These are phyloP conservation scores for Damaliscus lunatus DNA, from an alignment of 2,113 vertebrate species.

Conservation along the genomic window DNA sequence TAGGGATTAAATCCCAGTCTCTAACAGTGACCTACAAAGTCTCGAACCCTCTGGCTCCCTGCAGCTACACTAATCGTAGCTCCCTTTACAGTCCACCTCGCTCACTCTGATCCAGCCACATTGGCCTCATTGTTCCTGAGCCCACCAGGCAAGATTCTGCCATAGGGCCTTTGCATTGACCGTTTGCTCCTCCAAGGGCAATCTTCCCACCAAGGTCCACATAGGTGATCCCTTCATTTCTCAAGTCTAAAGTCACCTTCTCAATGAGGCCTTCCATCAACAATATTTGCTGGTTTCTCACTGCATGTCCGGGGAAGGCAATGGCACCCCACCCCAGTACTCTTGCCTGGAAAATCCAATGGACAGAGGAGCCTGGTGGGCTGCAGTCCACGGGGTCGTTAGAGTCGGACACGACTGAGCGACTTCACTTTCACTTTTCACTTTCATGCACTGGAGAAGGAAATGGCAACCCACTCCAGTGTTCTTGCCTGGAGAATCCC, in stretches of 20 bases:
- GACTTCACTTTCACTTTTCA: no score
- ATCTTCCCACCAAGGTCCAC: not conserved
- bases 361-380: no score
- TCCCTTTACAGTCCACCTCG: fast-evolving
- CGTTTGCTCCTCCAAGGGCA: not conserved
- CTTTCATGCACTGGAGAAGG: no score
- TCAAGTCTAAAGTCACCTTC: not conserved
- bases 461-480: no score
- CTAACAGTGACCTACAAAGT: fast-evolving
- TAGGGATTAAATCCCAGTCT: not conserved
- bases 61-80: fast-evolving
- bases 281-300: not conserved
- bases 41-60: not conserved
- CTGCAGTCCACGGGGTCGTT: no score
- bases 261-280: not conserved
- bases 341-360: no score
- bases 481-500: no score
- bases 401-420: no score
- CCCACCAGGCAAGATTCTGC: not conserved
- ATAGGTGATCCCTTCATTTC: not conserved
- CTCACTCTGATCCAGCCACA: not conserved
- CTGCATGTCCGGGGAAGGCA: no score
- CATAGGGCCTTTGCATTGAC: not conserved
- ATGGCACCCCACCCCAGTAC: no score
- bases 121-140: not conserved